These are phyloP conservation scores for Cynocephalus volans DNA, from an alignment of 2,113 vertebrate species.

Conservation along the genomic window DNA sequence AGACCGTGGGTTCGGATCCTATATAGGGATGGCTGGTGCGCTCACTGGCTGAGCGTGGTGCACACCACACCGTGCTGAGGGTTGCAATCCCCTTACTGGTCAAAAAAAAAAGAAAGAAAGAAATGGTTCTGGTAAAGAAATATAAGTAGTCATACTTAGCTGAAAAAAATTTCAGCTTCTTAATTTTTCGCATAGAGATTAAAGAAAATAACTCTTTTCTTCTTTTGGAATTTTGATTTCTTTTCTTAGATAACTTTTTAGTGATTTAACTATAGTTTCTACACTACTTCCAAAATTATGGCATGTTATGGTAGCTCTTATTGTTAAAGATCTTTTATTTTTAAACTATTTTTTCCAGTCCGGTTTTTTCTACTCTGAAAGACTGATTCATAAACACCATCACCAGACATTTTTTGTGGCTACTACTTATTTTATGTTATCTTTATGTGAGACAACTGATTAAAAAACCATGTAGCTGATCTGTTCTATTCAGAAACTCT, in stretches of 20 bases:
- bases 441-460: constrained; percentile 15
- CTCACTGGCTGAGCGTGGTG: too few species aligned
- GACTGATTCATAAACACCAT: constrained; percentile 33
- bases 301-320: not conserved
- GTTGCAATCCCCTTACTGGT: too few species aligned
- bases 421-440: constrained; percentile 49
- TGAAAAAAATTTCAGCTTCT: constrained; percentile 21
- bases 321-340: constrained; percentile 24
- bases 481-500: constrained; percentile 31
- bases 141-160: not conserved
- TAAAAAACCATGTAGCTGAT: not conserved
- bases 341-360: constrained; percentile 19
- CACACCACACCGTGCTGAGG: too few species aligned
- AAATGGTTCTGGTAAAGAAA: constrained; percentile 43
- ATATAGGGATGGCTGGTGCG: too few species aligned
- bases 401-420: constrained; percentile 8
- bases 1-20: too few species aligned
- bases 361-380: not conserved
- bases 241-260: constrained; percentile 45
- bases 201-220: constrained; percentile 55
- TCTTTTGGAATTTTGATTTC: constrained; percentile 51
- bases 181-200: constrained; percentile 17
- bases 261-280: constrained; percentile 22
- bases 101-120: too few species aligned
- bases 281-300: constrained; percentile 42